Evolutionary conservation across 2,888 invertebrate genomes (phyloP), one percentile per base, ranked within the genome.

Genomic region (Brachyptera putata): DNA sequence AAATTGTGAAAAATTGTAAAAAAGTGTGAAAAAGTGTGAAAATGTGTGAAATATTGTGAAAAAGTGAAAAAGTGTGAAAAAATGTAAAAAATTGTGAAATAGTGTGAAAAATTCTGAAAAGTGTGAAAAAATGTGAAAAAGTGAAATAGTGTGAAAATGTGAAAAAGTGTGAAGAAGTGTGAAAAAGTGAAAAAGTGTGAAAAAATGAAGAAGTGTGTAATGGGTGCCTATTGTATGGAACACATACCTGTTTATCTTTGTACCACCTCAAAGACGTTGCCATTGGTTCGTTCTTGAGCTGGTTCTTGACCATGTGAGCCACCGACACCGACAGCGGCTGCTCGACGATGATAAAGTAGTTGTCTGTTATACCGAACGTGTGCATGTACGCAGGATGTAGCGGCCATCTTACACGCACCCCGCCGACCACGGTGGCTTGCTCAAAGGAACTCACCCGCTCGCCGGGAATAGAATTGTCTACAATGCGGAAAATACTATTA

Each of bases 351-450:
- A 96, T 80, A 70, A 89, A 91, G 74, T 86, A 95, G 69, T 91
- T 87, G 49, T 90, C 85, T 0, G 95, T 93, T 64, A 95, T 80
- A 34, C 89, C 93, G 73, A 95, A 96, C 1, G 92, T 91, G 71
- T 96, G 96, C 90, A 93, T 94, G 70, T 96, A 96, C 0, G 88
- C 84, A 0, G 92, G 91, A 75, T 90, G 84, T 39, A 92, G 75
- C 30, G 84, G 78, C 91, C 91, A 91, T 61, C 90, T 81, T 2
- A 87, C 84, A 9, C 86, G 86, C 64, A 91, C 74, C 1, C 81
- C 79, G 2, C 85, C 87, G 1, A 89, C 84, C 24, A 91, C 78
- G 64, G 81, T 79, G 0, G 88, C 89, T 65, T 60, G 56, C 14
- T 60, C 56, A 41, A 64, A 64, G 11, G 56, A n/a, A 21, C 61